These are phyloP conservation scores for Goniozus legneri DNA, from an alignment of 1,140 invertebrate genomes.

Conservation along the genomic window DNA sequence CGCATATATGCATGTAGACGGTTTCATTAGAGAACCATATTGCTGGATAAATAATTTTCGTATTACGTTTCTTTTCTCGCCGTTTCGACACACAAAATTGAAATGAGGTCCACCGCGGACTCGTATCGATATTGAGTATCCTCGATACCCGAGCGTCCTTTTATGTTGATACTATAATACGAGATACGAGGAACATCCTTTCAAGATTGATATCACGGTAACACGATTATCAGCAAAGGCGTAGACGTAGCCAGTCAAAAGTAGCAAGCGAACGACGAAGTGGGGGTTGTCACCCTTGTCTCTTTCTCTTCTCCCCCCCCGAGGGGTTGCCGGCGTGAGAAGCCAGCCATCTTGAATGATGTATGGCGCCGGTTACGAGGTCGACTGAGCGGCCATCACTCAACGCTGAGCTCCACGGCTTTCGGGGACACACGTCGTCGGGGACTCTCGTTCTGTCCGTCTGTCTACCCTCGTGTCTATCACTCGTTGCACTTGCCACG, in stretches of 20 bases:
- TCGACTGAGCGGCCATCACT: conserved; percentile 55
- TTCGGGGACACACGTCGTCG: conserved; percentile 32
- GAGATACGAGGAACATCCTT: conserved; percentile 4
- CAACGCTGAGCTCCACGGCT: conserved; percentile 38
- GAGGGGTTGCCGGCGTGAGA: conserved; percentile 37
- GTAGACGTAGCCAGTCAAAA: conserved; percentile 39
- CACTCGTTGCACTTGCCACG: conserved; percentile 3
- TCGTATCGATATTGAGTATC: too few relatives aligned
- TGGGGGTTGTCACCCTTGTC: conserved; percentile 44
- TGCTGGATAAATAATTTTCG: too few relatives aligned
- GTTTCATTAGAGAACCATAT: neutral
- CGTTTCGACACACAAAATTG: too few relatives aligned
- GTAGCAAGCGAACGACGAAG: conserved; percentile 32
- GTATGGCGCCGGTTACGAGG: conserved; percentile 56
- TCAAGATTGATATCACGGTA: conserved; percentile 36
- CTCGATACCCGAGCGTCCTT: too few relatives aligned
- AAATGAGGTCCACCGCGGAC: too few relatives aligned
- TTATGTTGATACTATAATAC: too few relatives aligned
- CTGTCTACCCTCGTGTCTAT: conserved; percentile 15
- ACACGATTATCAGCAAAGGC: conserved; percentile 38
- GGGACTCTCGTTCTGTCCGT: conserved; percentile 26
- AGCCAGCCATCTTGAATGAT: conserved; percentile 57
- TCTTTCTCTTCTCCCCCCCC: conserved; percentile 40
- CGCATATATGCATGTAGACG: conserved; percentile 4
- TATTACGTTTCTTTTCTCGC: too few relatives aligned